These are phyloP conservation scores for Pomacea maculata DNA, from an alignment of 1,140 invertebrate genomes.

Conservation along the genomic window DNA sequence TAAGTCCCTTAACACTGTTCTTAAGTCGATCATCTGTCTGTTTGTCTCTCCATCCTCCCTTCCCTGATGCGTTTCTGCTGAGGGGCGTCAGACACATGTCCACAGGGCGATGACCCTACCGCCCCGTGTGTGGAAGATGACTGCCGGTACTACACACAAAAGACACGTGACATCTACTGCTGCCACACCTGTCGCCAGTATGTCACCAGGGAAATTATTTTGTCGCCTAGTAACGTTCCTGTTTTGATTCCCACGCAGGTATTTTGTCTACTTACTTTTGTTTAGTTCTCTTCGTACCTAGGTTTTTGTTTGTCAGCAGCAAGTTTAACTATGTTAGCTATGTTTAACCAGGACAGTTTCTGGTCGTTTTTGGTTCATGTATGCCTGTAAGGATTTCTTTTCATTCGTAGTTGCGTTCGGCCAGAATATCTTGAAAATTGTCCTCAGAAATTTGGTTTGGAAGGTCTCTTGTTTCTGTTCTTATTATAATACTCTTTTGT, in stretches of 20 bases:
- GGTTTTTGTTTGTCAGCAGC: no score
- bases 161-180: conserved; percentile 22
- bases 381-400: no score
- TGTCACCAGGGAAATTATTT: background rate
- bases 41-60: no score
- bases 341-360: background rate
- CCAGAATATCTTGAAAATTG: no score
- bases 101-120: conserved; percentile 28
- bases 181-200: conserved; percentile 26
- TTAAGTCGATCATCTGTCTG: no score
- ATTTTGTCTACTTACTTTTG: background rate
- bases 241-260: background rate
- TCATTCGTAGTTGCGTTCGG: no score
- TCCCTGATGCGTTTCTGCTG: background rate
- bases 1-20: no score
- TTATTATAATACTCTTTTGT: no score
- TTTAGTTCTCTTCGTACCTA: no score
- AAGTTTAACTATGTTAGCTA: background rate
- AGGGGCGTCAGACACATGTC: conserved; percentile 20
- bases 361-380: no score
- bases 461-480: no score
- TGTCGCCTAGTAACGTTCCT: background rate
- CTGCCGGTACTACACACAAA: conserved; percentile 20
- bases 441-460: no score
- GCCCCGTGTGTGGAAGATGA: conserved; percentile 18